Percentiles rank a stretch among this genome's conserved stretches.
phyloP scores from a whole-genome alignment of 2,113 vertebrate genomes.

The Microcebus tavaratra region DNA sequence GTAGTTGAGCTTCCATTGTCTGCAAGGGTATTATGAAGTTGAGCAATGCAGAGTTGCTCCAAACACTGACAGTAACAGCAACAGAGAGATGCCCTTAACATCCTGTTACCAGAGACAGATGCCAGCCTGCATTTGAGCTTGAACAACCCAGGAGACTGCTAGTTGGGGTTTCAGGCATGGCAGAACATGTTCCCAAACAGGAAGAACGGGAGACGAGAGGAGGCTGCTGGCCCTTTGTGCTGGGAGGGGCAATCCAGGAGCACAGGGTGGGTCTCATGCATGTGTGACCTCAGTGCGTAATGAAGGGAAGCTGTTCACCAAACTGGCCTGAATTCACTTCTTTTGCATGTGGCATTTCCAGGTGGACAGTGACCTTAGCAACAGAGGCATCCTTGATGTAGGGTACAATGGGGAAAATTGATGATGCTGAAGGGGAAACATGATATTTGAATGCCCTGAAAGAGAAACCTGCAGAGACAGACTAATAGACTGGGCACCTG shows the following conservation, averaged over 20 bases:
- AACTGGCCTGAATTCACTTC: fast-evolving
- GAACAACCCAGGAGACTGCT: fast-evolving
- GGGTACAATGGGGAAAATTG: neutral
- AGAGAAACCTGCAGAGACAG: neutral
- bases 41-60: neutral
- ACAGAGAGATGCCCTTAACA: too few species aligned
- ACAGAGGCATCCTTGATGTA: too few species aligned
- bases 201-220: too few species aligned
- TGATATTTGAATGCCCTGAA: neutral
- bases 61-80: neutral
- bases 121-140: neutral
- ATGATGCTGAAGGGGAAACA: fast-evolving
- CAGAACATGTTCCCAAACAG: fast-evolving
- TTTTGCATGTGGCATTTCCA: neutral
- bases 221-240: fast-evolving
- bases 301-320: neutral
- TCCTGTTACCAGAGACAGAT: neutral
- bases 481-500: fast-evolving
- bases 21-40: too few species aligned
- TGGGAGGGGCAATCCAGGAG: neutral
- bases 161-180: fast-evolving
- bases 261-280: fast-evolving
- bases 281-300: fast-evolving
- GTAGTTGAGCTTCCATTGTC: neutral
- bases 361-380: fast-evolving